phyloP scores from a whole-genome alignment of 2,113 vertebrate species.

The Alethe diademata region DNA sequence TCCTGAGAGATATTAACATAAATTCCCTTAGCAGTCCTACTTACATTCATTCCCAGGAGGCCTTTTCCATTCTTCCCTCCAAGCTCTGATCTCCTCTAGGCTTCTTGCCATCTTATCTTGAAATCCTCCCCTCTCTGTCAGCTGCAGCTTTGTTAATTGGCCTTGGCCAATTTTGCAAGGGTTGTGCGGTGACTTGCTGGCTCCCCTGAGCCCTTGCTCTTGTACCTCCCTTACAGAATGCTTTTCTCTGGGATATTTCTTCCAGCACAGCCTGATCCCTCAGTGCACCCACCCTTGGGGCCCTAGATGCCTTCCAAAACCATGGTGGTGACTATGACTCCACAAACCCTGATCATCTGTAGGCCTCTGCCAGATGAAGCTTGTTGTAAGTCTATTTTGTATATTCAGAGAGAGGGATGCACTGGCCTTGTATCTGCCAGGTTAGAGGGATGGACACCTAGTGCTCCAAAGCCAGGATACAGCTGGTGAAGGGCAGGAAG shows the following conservation, averaged over 20 bases:
- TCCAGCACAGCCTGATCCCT: not conserved
- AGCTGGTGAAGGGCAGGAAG: rapidly evolving
- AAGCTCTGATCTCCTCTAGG: not conserved
- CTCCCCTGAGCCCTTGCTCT: not conserved
- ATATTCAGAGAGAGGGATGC: not conserved
- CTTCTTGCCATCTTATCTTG: constrained; percentile 39
- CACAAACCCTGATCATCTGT: not conserved
- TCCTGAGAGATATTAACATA: not conserved
- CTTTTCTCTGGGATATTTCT: not conserved
- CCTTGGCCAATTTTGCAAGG: not conserved
- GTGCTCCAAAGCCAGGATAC: rapidly evolving
- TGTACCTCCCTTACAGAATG: rapidly evolving
- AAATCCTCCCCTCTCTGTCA: constrained; percentile 16
- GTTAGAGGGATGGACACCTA: rapidly evolving
- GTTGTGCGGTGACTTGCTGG: not conserved
- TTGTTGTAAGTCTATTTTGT: not conserved
- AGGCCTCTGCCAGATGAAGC: not conserved
- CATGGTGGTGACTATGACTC: rapidly evolving
- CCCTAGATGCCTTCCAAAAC: not conserved
- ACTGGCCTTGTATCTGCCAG: not conserved
- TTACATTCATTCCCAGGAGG: not conserved
- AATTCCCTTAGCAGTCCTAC: not conserved
- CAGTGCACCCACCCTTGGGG: rapidly evolving
- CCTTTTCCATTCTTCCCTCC: not conserved
- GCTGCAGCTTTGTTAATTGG: constrained; percentile 8